These are phyloP conservation scores for Pammene fasciana DNA, from an alignment of 2,888 invertebrate species.

Conservation along the genomic window DNA sequence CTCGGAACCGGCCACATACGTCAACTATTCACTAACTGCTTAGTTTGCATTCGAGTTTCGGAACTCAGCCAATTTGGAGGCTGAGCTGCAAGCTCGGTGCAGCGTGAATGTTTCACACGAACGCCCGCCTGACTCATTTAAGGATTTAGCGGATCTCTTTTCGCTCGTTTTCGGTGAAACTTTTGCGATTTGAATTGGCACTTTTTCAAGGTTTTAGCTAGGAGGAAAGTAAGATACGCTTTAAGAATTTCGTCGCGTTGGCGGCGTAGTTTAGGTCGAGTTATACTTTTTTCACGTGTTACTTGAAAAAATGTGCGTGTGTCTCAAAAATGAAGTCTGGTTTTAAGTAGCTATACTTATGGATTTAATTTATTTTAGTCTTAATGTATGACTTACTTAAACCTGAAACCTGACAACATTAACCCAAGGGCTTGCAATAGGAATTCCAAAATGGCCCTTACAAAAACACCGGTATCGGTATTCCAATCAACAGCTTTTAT, in stretches of 20 bases:
- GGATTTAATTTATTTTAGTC: too few species aligned
- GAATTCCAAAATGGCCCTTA: too few species aligned
- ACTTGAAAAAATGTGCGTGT: too few species aligned
- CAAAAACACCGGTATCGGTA: too few species aligned
- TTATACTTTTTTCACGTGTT: too few species aligned
- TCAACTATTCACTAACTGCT: slow-evolving; percentile 34
- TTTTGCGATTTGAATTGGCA: slow-evolving; percentile 6
- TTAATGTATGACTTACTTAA: too few species aligned
- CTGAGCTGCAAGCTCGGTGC: slow-evolving; percentile 15
- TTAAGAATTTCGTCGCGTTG: background rate
- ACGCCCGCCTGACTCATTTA: slow-evolving; percentile 10
- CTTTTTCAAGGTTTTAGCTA: background rate
- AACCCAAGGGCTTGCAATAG: too few species aligned
- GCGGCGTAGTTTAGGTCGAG: too few species aligned
- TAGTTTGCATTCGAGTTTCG: slow-evolving; percentile 31
- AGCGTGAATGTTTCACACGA: slow-evolving; percentile 9
- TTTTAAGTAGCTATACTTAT: too few species aligned
- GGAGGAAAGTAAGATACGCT: background rate
- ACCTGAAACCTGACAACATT: too few species aligned
- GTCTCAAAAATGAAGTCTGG: too few species aligned
- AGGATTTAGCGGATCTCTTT: slow-evolving; percentile 19
- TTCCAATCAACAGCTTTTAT: too few species aligned
- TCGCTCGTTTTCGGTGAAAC: slow-evolving; percentile 12
- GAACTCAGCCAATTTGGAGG: slow-evolving; percentile 20
- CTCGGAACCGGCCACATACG: slow-evolving; percentile 15